Conservation (phyloP, 1,140 invertebrate species). For the Tetranychus cinnabarinus region DNA sequence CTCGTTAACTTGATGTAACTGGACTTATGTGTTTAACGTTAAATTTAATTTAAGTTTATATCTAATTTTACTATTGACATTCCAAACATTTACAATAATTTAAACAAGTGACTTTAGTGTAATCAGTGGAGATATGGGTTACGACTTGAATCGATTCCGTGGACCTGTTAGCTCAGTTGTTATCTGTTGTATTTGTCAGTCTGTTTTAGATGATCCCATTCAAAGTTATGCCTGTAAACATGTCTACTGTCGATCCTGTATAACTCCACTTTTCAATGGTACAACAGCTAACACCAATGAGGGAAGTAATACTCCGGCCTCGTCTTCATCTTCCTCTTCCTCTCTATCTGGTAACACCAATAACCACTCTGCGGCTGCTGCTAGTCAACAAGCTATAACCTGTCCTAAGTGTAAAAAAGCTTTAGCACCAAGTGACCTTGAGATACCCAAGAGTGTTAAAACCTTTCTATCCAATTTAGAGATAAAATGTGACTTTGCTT, state of each 20-base stretch:
- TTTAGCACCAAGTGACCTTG: not conserved
- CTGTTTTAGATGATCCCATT: not conserved
- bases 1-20: too few species aligned
- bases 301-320: not conserved
- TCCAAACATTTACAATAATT: too few species aligned
- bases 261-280: not conserved
- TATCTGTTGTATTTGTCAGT: not conserved
- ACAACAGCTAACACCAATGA: not conserved
- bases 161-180: not conserved
- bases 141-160: not conserved
- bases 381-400: too few species aligned
- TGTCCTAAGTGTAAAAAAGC: not conserved
- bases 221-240: not conserved
- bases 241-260: not conserved
- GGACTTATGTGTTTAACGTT: too few species aligned
- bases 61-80: too few species aligned
- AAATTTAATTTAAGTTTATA: too few species aligned
- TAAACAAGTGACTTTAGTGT: too few species aligned
- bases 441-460: not conserved
- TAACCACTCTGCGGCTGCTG: too few species aligned
- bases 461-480: not conserved
- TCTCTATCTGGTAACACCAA: not conserved
- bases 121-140: not conserved
- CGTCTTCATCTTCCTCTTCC: too few species aligned
- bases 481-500: not conserved